phyloP scores from a whole-genome alignment of 2,888 invertebrate species.

The Nemoura dubitans region DNA sequence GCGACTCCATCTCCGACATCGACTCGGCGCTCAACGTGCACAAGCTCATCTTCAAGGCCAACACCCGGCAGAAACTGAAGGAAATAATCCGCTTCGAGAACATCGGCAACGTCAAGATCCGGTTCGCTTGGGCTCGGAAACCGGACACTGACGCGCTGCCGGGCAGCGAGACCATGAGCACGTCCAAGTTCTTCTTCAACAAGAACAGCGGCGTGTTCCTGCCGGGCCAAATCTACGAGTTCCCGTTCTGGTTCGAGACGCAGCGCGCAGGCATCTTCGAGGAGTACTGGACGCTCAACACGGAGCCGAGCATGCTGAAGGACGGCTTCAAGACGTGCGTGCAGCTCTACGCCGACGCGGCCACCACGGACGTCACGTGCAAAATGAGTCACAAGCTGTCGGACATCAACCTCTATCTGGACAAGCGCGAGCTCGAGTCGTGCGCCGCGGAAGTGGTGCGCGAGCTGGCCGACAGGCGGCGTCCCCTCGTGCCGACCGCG shows the following conservation, averaged over 20 bases:
- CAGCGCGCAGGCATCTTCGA: conserved; percentile 14
- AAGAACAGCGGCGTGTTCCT: conserved; percentile 27
- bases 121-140: background rate
- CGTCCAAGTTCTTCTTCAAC: conserved; percentile 21
- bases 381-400: background rate
- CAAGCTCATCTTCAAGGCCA: background rate
- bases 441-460: background rate
- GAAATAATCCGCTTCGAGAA: conserved; percentile 17
- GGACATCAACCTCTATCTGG: background rate
- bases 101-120: background rate
- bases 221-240: conserved; percentile 7
- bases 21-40: background rate
- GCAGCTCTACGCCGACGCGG: background rate
- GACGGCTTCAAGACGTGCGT: background rate
- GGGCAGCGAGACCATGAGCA: background rate
- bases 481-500: background rate
- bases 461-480: background rate
- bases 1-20: background rate
- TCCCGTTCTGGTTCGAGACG: conserved; percentile 3
- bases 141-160: background rate
- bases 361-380: background rate
- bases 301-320: conserved; percentile 2
- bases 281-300: conserved; percentile 23
- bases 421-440: background rate
- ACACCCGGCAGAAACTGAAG: background rate